A percentile compares a stretch with the other conserved stretches of the same genome.
Evolutionary conservation across 2,797 vertebrate genomes (phyloP).

Genomic region (Onychomys leucogaster): DNA sequence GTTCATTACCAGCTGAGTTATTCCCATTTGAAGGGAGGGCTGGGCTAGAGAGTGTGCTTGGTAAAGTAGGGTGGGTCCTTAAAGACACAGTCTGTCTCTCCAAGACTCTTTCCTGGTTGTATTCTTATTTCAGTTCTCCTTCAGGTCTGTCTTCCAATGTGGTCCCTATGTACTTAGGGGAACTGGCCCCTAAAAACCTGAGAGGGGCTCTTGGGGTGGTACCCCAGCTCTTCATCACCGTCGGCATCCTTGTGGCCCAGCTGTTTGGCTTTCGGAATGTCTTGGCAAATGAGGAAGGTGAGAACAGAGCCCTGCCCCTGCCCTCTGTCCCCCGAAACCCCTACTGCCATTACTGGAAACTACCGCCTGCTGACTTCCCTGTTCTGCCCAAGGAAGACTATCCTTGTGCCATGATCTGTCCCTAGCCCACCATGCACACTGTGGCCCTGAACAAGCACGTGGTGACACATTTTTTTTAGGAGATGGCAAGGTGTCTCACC

Average conservation of each 20-base stretch:
- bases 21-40: not conserved
- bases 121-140: not conserved
- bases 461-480: not conserved
- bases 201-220: constrained; percentile 93
- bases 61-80: not conserved
- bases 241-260: constrained; percentile 95
- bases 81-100: not conserved
- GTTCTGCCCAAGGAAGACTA: not conserved
- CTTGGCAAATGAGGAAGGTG: constrained; percentile 91
- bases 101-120: not conserved
- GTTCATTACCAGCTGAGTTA: not conserved
- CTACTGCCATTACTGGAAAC: accelerated
- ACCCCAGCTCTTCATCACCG: constrained; percentile 95
- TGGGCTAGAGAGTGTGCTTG: not conserved
- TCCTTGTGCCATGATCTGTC: not conserved
- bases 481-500: not conserved
- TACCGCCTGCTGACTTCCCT: not conserved
- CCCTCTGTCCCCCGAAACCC: not conserved
- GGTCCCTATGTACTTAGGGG: constrained; percentile 98
- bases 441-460: accelerated
- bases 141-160: constrained; percentile 96
- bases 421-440: accelerated
- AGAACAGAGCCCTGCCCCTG: not conserved
- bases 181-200: constrained; percentile 94
- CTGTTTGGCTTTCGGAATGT: constrained; percentile 91